phyloP scores from a whole-genome alignment of 2,113 vertebrate species.

The Petaurus breviceps region DNA sequence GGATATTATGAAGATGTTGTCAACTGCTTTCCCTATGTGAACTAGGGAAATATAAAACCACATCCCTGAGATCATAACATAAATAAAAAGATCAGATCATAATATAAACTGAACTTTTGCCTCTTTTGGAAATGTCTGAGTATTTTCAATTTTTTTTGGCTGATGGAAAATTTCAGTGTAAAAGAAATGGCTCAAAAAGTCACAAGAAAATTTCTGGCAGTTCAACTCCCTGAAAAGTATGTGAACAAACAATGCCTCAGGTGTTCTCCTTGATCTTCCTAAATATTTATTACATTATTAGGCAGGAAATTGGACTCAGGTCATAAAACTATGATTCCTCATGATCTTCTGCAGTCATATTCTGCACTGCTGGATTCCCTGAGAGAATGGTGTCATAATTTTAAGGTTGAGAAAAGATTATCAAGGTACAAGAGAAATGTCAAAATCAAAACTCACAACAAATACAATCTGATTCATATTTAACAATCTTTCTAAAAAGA shows the following conservation, averaged over 20 bases:
- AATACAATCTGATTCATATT: background rate
- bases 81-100: background rate
- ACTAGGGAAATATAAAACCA: background rate
- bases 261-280: background rate
- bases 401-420: background rate
- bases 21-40: background rate
- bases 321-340: background rate
- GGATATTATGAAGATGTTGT: constrained; percentile 2
- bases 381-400: too few relatives aligned
- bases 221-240: constrained; percentile 23
- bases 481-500: background rate
- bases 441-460: background rate
- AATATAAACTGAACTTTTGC: background rate
- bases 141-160: constrained; percentile 4
- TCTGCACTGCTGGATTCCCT: background rate
- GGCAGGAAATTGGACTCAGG: background rate
- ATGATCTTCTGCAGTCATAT: background rate
- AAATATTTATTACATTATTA: background rate
- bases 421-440: background rate
- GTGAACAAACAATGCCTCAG: background rate
- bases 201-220: constrained; percentile 3
- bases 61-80: background rate
- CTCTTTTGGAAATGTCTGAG: background rate
- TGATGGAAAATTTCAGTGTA: background rate
- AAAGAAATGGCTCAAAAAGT: constrained; percentile 7